Conservation (phyloP, 1,140 invertebrate genomes). For the Pygmarrhopalites habei region DNA sequence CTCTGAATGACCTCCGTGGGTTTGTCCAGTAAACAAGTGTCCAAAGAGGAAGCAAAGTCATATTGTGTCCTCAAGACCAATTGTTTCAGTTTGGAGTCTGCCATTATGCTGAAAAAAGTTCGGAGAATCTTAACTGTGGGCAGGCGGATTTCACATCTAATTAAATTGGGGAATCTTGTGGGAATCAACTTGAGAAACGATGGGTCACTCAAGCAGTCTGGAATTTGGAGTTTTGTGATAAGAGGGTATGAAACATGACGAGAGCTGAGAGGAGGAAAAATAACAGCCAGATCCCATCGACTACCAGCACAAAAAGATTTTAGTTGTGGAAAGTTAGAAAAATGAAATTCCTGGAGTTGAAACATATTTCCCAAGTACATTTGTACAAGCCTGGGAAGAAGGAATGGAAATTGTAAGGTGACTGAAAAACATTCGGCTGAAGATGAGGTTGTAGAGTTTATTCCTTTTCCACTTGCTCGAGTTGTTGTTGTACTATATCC, state of each 20-base stretch:
- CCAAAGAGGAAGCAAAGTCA: slow-evolving; percentile 29
- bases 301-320: slow-evolving; percentile 21
- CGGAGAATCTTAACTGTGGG: slow-evolving; percentile 19
- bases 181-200: slow-evolving; percentile 17
- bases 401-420: slow-evolving; percentile 10
- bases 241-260: not conserved
- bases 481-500: slow-evolving; percentile 13
- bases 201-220: slow-evolving; percentile 26
- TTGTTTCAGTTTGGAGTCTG: slow-evolving; percentile 13
- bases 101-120: slow-evolving; percentile 25
- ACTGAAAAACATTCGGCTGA: no score
- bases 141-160: slow-evolving; percentile 18
- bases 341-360: slow-evolving; percentile 22
- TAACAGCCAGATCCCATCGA: slow-evolving; percentile 22
- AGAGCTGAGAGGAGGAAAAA: slow-evolving; percentile 8
- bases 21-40: slow-evolving; percentile 16
- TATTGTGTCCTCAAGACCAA: slow-evolving; percentile 29
- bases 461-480: no score
- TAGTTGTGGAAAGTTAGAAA: slow-evolving; percentile 15
- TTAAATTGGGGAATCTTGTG: slow-evolving; percentile 16
- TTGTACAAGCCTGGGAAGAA: slow-evolving; percentile 2
- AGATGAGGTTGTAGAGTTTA: slow-evolving; percentile 1
- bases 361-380: slow-evolving; percentile 26
- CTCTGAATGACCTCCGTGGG: not conserved
- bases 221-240: slow-evolving; percentile 25